Evolutionary conservation across 2,113 vertebrate genomes (phyloP).

Genomic region (Conger conger): DNA sequence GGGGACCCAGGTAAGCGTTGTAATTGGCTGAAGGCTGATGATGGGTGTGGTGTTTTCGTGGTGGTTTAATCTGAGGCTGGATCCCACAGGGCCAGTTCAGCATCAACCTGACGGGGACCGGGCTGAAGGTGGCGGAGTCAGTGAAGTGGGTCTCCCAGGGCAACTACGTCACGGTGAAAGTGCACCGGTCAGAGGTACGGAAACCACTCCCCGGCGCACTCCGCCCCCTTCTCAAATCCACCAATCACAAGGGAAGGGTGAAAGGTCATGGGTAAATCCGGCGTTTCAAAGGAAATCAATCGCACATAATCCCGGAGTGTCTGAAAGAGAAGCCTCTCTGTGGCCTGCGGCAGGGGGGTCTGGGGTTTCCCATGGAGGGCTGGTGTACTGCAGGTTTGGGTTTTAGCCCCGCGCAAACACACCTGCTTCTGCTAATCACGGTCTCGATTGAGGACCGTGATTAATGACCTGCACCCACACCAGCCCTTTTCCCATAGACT

Average conservation of each 20-base stretch:
- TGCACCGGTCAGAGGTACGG: constrained; percentile 88
- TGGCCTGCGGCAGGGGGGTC: no score
- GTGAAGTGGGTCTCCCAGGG: constrained; percentile 90
- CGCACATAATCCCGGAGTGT: no score
- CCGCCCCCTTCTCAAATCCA: neutral
- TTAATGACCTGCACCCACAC: no score
- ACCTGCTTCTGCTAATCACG: no score
- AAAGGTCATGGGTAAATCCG: neutral
- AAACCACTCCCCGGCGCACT: neutral
- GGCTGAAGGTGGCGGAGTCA: constrained; percentile 78
- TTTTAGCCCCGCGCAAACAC: no score
- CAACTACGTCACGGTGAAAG: constrained; percentile 82
- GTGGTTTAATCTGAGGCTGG: neutral
- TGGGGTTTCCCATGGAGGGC: no score
- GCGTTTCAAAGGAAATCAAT: no score
- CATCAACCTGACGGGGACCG: constrained; percentile 89
- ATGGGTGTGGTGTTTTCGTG: neutral
- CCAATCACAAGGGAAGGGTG: neutral
- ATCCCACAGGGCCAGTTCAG: constrained; percentile 86
- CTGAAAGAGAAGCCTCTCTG: no score
- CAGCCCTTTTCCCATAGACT: no score
- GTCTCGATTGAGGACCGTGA: no score
- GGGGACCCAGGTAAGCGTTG: neutral
- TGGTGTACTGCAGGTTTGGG: no score
- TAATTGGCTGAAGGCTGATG: neutral